Evolutionary conservation across 2,113 vertebrate species (phyloP).

Genomic region (Scytalopus superciliaris): DNA sequence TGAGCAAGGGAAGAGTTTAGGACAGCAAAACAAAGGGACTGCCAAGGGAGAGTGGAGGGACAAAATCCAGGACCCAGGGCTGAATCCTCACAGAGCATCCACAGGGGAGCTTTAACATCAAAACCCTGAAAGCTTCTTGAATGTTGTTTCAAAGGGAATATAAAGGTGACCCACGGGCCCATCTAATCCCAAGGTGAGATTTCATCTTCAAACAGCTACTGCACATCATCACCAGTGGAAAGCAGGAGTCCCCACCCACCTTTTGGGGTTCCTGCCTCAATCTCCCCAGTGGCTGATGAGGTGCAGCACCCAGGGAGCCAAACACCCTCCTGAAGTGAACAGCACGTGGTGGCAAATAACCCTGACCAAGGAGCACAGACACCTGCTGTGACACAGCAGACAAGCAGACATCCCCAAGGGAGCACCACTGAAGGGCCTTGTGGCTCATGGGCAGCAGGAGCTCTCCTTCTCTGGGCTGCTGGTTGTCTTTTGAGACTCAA

Average conservation of each 20-base stretch:
- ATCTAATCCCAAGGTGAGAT: background rate
- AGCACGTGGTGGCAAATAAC: accelerated
- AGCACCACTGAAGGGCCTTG: background rate
- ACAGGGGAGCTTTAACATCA: background rate
- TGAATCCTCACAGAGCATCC: background rate
- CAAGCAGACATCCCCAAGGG: background rate
- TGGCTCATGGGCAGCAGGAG: background rate
- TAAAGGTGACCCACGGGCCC: background rate
- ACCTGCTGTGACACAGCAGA: background rate
- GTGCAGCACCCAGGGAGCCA: background rate
- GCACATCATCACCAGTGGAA: background rate
- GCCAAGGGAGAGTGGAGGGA: background rate
- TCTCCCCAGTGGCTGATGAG: accelerated
- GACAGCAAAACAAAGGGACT: background rate
- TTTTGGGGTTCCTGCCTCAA: background rate
- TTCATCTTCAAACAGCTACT: background rate
- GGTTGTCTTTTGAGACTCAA: background rate
- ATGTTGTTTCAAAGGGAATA: background rate
- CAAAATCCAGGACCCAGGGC: background rate
- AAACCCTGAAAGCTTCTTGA: background rate
- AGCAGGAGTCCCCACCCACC: background rate
- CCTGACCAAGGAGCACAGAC: background rate
- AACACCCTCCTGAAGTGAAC: background rate
- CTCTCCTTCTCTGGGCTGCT: background rate
- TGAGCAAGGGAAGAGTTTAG: background rate